Conservation (phyloP, 2,888 invertebrate species). For the Anoncus sp. region DNA sequence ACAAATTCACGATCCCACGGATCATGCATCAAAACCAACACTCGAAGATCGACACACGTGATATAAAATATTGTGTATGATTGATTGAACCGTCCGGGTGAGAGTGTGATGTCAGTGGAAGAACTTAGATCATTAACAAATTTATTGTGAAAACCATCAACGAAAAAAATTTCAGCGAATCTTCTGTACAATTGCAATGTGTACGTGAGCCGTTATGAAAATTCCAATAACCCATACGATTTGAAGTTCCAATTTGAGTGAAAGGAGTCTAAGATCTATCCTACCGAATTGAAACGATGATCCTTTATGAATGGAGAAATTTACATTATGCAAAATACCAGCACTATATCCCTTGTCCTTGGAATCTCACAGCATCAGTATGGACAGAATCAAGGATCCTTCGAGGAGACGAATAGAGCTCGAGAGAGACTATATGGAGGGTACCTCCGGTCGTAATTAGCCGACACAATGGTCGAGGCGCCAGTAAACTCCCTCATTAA, state of each 20-base stretch:
- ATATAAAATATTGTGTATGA: background rate
- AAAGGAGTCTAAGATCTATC: background rate
- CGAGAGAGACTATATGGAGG: constrained; percentile 36
- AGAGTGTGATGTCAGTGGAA: too few relatives aligned
- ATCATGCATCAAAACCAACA: background rate
- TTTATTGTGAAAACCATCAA: too few relatives aligned
- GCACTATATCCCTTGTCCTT: background rate
- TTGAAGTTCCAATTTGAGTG: background rate
- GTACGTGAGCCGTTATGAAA: too few relatives aligned
- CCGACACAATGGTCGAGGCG: constrained; percentile 72
- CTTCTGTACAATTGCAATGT: too few relatives aligned
- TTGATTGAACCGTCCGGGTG: background rate
- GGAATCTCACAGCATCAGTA: constrained; percentile 20
- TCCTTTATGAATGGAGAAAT: background rate
- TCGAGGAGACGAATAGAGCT: constrained; percentile 6
- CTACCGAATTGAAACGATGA: background rate
- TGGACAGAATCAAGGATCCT: constrained; percentile 20
- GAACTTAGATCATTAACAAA: too few relatives aligned
- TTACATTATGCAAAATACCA: constrained; percentile 2
- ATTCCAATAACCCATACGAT: too few relatives aligned
- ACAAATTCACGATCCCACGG: background rate
- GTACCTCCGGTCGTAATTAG: constrained; percentile 69
- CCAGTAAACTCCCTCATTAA: constrained; percentile 75
- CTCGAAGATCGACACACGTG: background rate
- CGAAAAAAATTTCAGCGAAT: too few relatives aligned